Percentiles rank a stretch among this genome's conserved stretches.
These are phyloP conservation scores for Mylabris sibirica DNA, from an alignment of 2,888 invertebrate species.

Conservation along the genomic window DNA sequence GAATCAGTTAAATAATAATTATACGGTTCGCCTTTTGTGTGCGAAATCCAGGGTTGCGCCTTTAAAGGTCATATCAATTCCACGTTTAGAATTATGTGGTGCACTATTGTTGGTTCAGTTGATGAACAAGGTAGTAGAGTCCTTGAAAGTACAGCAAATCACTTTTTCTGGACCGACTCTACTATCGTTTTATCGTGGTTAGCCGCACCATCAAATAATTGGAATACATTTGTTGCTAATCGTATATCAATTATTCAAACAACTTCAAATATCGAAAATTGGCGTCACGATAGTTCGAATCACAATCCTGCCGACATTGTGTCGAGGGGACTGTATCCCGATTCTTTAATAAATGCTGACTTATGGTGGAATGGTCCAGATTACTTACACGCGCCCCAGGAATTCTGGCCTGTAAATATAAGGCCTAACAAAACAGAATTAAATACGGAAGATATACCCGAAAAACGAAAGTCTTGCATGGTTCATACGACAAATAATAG, in stretches of 20 bases:
- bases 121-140: background rate
- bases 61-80: slow-evolving; percentile 21
- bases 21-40: slow-evolving; percentile 17
- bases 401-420: background rate
- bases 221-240: slow-evolving; percentile 16
- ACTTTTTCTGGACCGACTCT: slow-evolving; percentile 25
- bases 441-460: background rate
- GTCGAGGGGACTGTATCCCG: background rate
- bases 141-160: background rate
- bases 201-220: background rate
- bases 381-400: background rate
- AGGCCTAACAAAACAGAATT: background rate
- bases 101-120: slow-evolving; percentile 17
- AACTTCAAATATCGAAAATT: background rate
- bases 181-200: slow-evolving; percentile 28
- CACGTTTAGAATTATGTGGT: background rate
- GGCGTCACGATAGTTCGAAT: background rate
- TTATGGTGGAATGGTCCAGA: background rate
- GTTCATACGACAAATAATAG: background rate
- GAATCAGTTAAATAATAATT: background rate
- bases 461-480: background rate
- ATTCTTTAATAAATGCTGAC: background rate
- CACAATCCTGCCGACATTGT: background rate
- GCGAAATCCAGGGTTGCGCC: slow-evolving; percentile 30
- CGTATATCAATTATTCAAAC: slow-evolving; percentile 1